Percentiles rank a stretch among this genome's conserved stretches.
Conservation (phyloP, 2,113 vertebrate genomes). For the Melanotaenia duboulayi region DNA sequence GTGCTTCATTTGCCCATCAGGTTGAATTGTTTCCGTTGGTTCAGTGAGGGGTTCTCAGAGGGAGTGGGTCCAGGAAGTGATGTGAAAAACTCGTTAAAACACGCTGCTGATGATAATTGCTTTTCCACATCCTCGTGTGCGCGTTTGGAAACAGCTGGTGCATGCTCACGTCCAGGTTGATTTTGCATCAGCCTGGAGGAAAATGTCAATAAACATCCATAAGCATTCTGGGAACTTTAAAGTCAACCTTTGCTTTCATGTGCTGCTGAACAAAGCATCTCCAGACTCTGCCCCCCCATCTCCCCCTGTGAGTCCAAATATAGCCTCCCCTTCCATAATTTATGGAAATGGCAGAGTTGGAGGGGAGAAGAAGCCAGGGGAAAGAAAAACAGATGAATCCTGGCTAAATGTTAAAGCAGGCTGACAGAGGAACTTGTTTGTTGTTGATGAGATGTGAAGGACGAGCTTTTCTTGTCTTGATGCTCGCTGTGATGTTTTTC, state of each 20-base stretch:
- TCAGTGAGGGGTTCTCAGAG: no score
- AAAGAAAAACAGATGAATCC: not conserved
- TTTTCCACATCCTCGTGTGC: no score
- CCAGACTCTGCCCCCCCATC: not conserved
- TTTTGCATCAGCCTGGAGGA: no score
- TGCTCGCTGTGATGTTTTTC: no score
- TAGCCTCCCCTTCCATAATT: slow-evolving; percentile 79
- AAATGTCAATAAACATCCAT: not conserved
- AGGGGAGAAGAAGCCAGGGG: slow-evolving; percentile 19
- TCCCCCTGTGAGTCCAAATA: slow-evolving; percentile 73
- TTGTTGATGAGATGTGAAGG: not conserved
- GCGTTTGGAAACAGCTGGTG: no score
- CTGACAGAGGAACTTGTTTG: not conserved
- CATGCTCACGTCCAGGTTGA: no score
- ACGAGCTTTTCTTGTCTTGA: no score
- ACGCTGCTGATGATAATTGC: no score
- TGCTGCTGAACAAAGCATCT: slow-evolving; percentile 54
- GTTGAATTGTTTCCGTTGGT: not conserved
- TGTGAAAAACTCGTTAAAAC: no score
- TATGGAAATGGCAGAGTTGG: slow-evolving; percentile 68
- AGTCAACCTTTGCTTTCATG: not conserved
- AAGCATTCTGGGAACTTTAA: slow-evolving; percentile 13
- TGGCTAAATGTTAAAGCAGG: not conserved
- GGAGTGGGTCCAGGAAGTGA: no score
- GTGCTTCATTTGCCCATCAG: slow-evolving; percentile 10